A percentile compares a stretch with the other conserved stretches of the same genome.
Conservation (phyloP, 2,797 vertebrate species). For the Anniella stebbinsi region DNA sequence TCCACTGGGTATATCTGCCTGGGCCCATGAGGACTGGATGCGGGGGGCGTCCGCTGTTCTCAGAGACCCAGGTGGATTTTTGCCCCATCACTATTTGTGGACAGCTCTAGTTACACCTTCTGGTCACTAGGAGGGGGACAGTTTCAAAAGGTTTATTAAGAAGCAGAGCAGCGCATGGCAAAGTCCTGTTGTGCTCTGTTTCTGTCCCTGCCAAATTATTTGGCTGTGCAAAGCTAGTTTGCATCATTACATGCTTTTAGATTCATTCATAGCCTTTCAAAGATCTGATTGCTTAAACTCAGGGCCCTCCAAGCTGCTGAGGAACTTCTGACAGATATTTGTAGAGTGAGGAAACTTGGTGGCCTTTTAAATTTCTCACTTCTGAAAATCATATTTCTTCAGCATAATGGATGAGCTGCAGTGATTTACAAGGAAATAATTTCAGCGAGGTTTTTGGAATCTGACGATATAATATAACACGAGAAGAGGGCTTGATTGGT, state of each 20-base stretch:
- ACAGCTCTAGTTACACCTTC: background rate
- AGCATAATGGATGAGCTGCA: conserved; percentile 56
- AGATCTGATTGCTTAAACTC: conserved; percentile 43
- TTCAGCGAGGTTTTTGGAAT: conserved; percentile 53
- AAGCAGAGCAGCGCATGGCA: background rate
- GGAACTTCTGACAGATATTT: conserved; percentile 45
- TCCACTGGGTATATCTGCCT: no score
- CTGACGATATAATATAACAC: conserved; percentile 61
- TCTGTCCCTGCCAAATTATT: background rate
- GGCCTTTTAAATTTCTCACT: conserved; percentile 53
- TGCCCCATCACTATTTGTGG: no score
- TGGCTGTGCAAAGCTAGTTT: background rate
- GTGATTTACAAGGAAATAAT: conserved; percentile 71
- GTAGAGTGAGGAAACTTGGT: conserved; percentile 26
- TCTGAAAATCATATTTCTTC: conserved; percentile 56
- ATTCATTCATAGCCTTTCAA: conserved; percentile 37
- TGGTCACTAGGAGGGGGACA: background rate
- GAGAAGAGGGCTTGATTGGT: conserved; percentile 60
- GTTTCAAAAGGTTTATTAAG: background rate
- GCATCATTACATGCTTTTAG: conserved; percentile 25
- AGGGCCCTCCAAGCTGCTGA: conserved; percentile 27
- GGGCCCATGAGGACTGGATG: no score
- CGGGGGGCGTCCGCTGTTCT: no score
- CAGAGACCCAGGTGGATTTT: no score
- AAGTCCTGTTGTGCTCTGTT: background rate